A percentile compares a stretch with the other conserved stretches of the same genome.
phyloP scores from a whole-genome alignment of 2,797 vertebrate genomes.

The Aphelocoma californica region DNA sequence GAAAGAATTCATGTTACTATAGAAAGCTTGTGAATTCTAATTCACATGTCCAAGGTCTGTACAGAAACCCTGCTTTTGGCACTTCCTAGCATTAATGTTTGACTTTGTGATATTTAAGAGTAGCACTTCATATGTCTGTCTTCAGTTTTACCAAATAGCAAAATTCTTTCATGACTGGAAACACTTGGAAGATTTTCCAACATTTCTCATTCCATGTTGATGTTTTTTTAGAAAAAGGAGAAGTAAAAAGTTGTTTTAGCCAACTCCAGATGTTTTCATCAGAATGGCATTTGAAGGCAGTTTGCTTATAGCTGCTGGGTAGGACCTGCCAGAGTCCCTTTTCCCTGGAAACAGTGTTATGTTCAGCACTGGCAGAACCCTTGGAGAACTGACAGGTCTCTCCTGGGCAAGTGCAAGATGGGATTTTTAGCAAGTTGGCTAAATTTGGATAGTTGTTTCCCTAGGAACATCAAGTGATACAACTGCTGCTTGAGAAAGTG shows the following conservation, averaged over 20 bases:
- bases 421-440: neutral
- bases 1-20: neutral
- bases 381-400: neutral
- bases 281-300: neutral
- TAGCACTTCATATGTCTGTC: neutral
- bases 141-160: neutral
- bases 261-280: neutral
- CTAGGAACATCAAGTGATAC: slow-evolving; percentile 21
- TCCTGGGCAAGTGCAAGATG: neutral
- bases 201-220: neutral
- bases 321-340: neutral
- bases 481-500: neutral
- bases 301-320: neutral
- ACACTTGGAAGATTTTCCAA: neutral
- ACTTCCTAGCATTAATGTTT: neutral
- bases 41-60: neutral
- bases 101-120: neutral
- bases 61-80: neutral
- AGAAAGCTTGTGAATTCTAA: neutral
- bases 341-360: neutral
- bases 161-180: neutral
- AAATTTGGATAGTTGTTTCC: slow-evolving; percentile 31
- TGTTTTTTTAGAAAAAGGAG: neutral
- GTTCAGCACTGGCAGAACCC: neutral
- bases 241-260: neutral